A percentile compares a stretch with the other conserved stretches of the same genome.
Conservation (phyloP, 2,888 invertebrate species). For the Adineta ricciae region DNA sequence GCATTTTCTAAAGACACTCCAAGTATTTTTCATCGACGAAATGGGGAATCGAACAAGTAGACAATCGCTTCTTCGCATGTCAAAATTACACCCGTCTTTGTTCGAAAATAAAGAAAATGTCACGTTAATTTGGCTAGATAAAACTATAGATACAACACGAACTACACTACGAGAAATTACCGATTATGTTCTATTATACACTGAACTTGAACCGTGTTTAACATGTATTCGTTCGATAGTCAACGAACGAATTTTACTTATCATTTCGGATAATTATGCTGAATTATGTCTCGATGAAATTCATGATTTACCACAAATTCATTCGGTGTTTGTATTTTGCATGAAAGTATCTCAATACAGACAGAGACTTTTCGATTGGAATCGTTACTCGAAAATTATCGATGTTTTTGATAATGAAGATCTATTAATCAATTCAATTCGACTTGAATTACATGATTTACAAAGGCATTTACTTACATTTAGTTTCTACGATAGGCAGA, state of each 20-base stretch:
- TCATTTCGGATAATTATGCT: not conserved
- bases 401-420: not conserved
- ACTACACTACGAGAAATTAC: not conserved
- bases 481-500: not conserved
- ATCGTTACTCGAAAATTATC: not conserved
- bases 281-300: not conserved
- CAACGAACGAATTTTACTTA: not conserved
- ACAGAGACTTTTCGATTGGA: not conserved
- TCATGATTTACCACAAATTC: not conserved
- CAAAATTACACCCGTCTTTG: not conserved
- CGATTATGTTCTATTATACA: conserved; percentile 1
- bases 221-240: not conserved
- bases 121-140: conserved; percentile 14
- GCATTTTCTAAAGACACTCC: not conserved
- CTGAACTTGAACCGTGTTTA: not conserved
- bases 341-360: not conserved
- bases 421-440: not conserved
- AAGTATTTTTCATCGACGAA: not conserved
- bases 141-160: not conserved
- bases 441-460: not conserved
- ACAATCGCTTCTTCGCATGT: not conserved
- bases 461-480: not conserved
- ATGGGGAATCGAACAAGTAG: not conserved
- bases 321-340: conserved; percentile 8
- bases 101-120: conserved; percentile 4